A percentile compares a stretch with the other conserved stretches of the same genome.
Evolutionary conservation across 2,797 vertebrate species (phyloP).

Genomic region (Acestrorhynchus altus): DNA sequence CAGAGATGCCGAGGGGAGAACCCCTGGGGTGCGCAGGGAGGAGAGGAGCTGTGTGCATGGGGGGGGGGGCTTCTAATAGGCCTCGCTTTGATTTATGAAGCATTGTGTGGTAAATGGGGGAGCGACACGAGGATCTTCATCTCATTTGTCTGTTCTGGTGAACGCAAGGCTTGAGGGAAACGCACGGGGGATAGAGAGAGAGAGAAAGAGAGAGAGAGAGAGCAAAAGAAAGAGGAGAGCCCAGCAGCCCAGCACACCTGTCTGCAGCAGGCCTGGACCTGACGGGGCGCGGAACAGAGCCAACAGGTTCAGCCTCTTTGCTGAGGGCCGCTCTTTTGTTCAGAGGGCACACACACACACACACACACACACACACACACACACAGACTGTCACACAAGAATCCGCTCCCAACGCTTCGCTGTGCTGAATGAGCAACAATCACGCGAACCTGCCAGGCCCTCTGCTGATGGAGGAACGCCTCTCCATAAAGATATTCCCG

Average conservation of each 20-base stretch:
- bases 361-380: constrained; percentile 67
- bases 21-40: constrained; percentile 65
- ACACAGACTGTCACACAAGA: constrained; percentile 76
- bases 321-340: constrained; percentile 72
- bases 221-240: constrained; percentile 49
- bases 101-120: constrained; percentile 77
- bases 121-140: constrained; percentile 77
- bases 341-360: constrained; percentile 68
- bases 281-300: constrained; percentile 72
- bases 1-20: constrained; percentile 70
- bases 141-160: constrained; percentile 80
- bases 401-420: constrained; percentile 77
- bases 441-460: constrained; percentile 74
- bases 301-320: constrained; percentile 72
- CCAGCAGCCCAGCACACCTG: constrained; percentile 74
- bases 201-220: constrained; percentile 42
- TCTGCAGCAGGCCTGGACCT: constrained; percentile 81
- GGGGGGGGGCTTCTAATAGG: constrained; percentile 69
- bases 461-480: constrained; percentile 66
- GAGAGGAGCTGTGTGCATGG: constrained; percentile 55
- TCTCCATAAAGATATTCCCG: constrained; percentile 74
- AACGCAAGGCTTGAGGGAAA: constrained; percentile 74
- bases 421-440: constrained; percentile 79
- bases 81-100: constrained; percentile 78
- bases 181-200: constrained; percentile 65